Conservation (phyloP, 2,797 vertebrate species). For the Takifugu ocellatus region DNA sequence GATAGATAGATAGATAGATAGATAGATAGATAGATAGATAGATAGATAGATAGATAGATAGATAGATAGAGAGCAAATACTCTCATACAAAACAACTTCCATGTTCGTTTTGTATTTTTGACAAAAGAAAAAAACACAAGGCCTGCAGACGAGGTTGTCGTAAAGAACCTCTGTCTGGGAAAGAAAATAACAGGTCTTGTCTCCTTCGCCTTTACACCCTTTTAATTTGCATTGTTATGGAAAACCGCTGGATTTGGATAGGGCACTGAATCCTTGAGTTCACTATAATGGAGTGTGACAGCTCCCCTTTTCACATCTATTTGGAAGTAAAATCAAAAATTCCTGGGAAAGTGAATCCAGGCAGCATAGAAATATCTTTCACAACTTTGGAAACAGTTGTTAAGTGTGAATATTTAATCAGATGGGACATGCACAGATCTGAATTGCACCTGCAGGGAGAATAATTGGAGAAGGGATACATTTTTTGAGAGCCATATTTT, state of each 20-base stretch:
- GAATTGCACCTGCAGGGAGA: constrained; percentile 22
- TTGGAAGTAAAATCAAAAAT: constrained; percentile 72
- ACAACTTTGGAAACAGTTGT: constrained; percentile 60
- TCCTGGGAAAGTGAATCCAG: constrained; percentile 71
- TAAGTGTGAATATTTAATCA: constrained; percentile 28
- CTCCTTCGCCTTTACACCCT: constrained; percentile 68
- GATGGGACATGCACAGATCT: constrained; percentile 23
- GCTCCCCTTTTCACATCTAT: constrained; percentile 71
- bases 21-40: constrained; percentile 19
- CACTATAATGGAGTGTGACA: constrained; percentile 76
- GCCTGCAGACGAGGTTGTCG: constrained; percentile 64
- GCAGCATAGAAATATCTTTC: constrained; percentile 48
- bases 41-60: constrained; percentile 33
- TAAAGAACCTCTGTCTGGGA: constrained; percentile 62
- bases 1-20: no score
- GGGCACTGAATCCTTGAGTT: constrained; percentile 73
- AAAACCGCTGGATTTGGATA: constrained; percentile 73
- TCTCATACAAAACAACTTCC: constrained; percentile 61
- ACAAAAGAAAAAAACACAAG: constrained; percentile 35
- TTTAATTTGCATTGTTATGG: constrained; percentile 76
- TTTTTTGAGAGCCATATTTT: neutral
- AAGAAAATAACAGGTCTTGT: constrained; percentile 71
- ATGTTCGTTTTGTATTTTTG: constrained; percentile 59
- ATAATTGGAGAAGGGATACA: neutral
- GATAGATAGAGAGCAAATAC: constrained; percentile 50